Base-by-base conservation (phyloP, 2,888 invertebrate species). In the Trachelus stipa region DNA sequence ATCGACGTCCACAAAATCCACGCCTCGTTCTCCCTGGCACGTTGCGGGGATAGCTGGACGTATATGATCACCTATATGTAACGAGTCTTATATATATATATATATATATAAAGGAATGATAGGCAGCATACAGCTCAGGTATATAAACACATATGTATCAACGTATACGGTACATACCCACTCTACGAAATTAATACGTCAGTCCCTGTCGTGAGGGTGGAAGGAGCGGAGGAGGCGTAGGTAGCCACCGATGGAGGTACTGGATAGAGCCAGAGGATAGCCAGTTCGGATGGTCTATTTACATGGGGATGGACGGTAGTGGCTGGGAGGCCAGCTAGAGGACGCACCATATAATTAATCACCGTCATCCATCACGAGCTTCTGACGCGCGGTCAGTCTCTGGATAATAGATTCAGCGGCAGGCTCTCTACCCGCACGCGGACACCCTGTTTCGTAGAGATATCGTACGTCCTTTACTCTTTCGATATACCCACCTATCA, bases 361-460 rank as follows among this genome's bases (percentile, higher is more conserved):
- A 87, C 89, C 86, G 83, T 87, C 87, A 90, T 90, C 89, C 85
- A 90, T 90, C 90, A 90, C 79, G 80, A 78, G 77, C 81, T 82
- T 81, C 79, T 85, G 88, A 87, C 88, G 83, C 83, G 81, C 83
- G 86, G 87, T 88, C 89, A 87, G 86, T 85, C 83, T 78, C 79
- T 68, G 80, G 82, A 86, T 87, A 87, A 87, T 87, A 85, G 85
- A 87, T 86, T 83, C 83, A 74, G 79, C 78, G 30, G 30, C 69
- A 33, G 69, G 69, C 69, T 33, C 69, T 69, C 23, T 11, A 1
- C 69, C 69, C 15, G 69, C 69, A 33, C 69, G 69, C 69, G 69
- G 69, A 37, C 37, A 37, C 37, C 15, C 37, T 37, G 37, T 37
- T 37, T 37, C 37, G 37, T 37, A 12, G 15, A 37, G 37, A 37